Percentiles rank a stretch among this genome's conserved stretches.
These are phyloP conservation scores for Polyploca ridens DNA, from an alignment of 2,888 invertebrate genomes.

Conservation along the genomic window DNA sequence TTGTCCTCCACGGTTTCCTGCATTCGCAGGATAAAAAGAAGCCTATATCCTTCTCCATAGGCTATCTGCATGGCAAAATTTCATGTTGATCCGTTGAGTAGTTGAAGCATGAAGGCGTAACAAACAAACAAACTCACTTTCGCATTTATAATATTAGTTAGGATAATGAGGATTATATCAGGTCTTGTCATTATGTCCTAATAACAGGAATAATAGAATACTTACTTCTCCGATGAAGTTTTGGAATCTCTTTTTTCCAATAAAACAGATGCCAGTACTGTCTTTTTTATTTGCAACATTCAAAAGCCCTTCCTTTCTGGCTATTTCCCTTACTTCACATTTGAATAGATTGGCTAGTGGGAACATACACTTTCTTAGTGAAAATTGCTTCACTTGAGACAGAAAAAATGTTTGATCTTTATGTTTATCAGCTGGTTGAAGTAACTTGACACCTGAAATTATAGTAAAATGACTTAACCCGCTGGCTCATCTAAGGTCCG, in stretches of 20 bases:
- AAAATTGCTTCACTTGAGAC: conserved; percentile 91
- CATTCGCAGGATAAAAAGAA: too few species aligned
- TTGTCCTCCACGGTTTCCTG: too few species aligned
- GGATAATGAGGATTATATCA: too few species aligned
- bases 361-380: conserved; percentile 94
- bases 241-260: conserved; percentile 94
- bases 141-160: too few species aligned
- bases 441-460: conserved; percentile 86
- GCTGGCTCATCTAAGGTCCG: too few species aligned
- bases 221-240: conserved; percentile 94
- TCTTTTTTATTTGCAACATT: conserved; percentile 90
- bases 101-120: too few species aligned
- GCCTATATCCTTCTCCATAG: too few species aligned
- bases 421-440: conserved; percentile 88
- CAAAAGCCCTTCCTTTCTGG: conserved; percentile 87
- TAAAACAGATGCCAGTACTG: conserved; percentile 98
- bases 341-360: conserved; percentile 93
- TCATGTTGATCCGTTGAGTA: too few species aligned
- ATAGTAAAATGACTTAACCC: background rate
- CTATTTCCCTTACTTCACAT: conserved; percentile 91
- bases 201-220: conserved; percentile 9
- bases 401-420: conserved; percentile 99
- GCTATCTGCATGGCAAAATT: too few species aligned
- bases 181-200: too few species aligned
- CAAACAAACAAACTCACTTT: too few species aligned